These are phyloP conservation scores for Poecile atricapillus DNA, from an alignment of 2,113 vertebrate species.

Conservation along the genomic window DNA sequence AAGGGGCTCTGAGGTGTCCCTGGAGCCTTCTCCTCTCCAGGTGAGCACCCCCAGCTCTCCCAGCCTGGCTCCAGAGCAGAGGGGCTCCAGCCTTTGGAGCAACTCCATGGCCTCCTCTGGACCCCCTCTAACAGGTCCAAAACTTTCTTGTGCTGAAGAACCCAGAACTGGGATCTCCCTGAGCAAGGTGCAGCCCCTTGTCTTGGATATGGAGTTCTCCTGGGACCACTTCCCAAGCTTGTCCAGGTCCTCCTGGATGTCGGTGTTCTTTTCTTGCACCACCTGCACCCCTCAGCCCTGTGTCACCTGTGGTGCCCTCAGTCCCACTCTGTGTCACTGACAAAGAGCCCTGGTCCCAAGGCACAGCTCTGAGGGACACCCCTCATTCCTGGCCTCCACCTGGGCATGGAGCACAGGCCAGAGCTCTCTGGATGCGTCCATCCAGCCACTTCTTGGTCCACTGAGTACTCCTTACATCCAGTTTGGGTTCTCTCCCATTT, in stretches of 20 bases:
- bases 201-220: background rate
- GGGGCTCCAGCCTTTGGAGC: background rate
- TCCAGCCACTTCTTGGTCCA: background rate
- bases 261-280: background rate
- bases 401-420: background rate
- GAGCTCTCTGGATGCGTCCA: too few relatives aligned
- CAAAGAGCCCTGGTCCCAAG: background rate
- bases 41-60: background rate
- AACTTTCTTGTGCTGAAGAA: background rate
- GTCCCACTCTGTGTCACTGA: background rate
- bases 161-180: background rate
- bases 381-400: background rate
- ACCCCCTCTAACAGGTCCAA: background rate
- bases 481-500: too few relatives aligned
- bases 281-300: rapidly evolving
- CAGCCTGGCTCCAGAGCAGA: background rate
- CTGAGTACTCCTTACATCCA: background rate
- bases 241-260: background rate
- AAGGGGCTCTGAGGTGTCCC: background rate
- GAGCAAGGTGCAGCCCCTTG: background rate
- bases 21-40: background rate
- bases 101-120: background rate
- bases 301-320: background rate
- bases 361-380: background rate
- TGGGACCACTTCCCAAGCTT: background rate